Evolutionary conservation across 2,888 invertebrate genomes (phyloP), one percentile per base, ranked within the genome.

Genomic region (Muschampia plurimacula): DNA sequence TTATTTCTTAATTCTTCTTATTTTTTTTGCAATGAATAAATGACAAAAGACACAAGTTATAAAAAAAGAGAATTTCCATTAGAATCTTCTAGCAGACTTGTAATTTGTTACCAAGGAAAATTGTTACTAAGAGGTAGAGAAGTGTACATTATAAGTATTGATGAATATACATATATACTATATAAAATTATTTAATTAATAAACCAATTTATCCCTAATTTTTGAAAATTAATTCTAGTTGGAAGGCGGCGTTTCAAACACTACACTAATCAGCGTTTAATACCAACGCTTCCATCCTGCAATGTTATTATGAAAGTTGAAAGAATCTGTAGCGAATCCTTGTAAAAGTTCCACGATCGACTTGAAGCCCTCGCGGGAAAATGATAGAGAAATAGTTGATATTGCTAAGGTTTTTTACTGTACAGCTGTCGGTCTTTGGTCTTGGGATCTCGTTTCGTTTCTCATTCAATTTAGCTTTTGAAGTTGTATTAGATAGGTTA

Each of bases 381-480:
- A 67, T 67, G 44, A 59, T 67, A 41, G 67, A 28, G 15, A 41
- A 67, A 67, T 67, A 67, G 55, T 67, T 28, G 59, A 44, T 59
- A 67, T 59, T 59, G 57, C 59, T 32, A 46, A 28, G 41, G 67
- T 44, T 67, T 52, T 66, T 52, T 57, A 44, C 59, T 32, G 52
- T 52, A 60, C 67, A 60, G 46, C 67, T 32, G 59, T 60, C 67
- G 67, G n/a, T 59, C 67, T 13, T 57, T 59, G 41, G 32, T 28
- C 59, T 66, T 59, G 59, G n/a, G 32, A 41, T 32, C 41, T 57
- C 5, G 59, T 41, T 67, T 57, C 5, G 59, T 41, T 67, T 44
- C 59, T 60, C 28, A 44, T 60, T 68, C 59, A 68, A 68, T 68
- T 46, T 44, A 68, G 59, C 59, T 68, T 60, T 67, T 55, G 15